Base-by-base conservation (phyloP, 2,888 invertebrate genomes). In the Carabus problematicus region DNA sequence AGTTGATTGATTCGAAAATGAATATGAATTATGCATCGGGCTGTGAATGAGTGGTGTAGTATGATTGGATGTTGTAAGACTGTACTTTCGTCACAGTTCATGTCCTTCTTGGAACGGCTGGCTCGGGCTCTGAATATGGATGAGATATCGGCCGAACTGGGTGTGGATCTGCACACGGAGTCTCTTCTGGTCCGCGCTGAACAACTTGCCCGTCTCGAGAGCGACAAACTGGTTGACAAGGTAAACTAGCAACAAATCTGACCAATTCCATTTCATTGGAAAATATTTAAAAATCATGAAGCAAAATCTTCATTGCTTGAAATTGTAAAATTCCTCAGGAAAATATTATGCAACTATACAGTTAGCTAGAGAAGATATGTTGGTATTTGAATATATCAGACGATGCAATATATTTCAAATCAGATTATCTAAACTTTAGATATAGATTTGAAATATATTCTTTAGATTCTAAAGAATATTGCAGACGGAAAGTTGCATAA, bases 101-200 rank as follows among this genome's bases (percentile, higher is more conserved):
- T 91, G 79, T 89, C 91, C 76, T 94, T 93, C 82, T 84, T 97
- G 79, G 94, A 95, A 78, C 88, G 92, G 68, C 83, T 97, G 72
- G 91, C 92, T 72, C 87, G 91, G 76, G 91, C 92, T 45, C 86
- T 97, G 80, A 93, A 92, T 80, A 90, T 94, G 88, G 93, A 94
- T 77, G 91, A 92, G 81, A 88, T 94, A 76, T 90, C 91, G 29
- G 87, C 89, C 76, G 93, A 94, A 79, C 85, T 92, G 72, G 93
- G 93, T 8, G 85, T 93, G 70, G 93, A 94, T 78, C 85, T 93
- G 77, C 91, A 91, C 77, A 90, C 93, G 0, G 95, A 96, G 77
- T 91, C 93, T 58, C 85, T 97, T 70, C 82, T 95, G 67, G 89
- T 94, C 71, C 87, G 95, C 49, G 94, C 94, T 1, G 94, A 96